Conservation (phyloP, 2,888 invertebrate species). For the Cepaea hortensis region DNA sequence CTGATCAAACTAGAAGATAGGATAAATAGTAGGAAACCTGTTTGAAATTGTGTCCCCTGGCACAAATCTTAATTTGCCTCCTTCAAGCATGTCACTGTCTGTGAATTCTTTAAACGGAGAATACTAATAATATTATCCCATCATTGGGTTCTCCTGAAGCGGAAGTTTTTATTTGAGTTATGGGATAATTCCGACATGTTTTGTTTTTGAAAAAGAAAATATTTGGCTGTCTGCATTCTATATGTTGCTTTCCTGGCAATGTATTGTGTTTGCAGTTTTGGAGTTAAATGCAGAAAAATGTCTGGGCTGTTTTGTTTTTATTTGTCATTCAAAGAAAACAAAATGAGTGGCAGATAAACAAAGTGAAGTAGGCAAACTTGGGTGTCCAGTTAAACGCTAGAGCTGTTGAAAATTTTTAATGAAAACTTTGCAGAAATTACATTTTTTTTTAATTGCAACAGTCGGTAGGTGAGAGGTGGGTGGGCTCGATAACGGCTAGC, state of each 20-base stretch:
- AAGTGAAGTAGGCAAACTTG: background rate
- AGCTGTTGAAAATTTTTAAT: background rate
- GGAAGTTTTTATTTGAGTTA: background rate
- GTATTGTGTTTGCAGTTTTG: background rate
- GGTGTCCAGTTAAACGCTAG: background rate
- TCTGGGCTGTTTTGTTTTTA: background rate
- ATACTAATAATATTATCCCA: slow-evolving; percentile 5
- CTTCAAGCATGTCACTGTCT: slow-evolving; percentile 2
- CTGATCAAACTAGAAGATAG: slow-evolving; percentile 13
- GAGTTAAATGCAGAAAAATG: background rate
- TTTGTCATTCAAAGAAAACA: background rate
- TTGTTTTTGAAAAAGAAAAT: background rate
- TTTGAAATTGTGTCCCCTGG: slow-evolving; percentile 29
- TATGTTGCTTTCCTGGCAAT: background rate
- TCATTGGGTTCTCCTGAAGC: background rate
- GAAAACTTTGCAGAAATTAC: background rate
- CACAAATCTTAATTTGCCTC: slow-evolving; percentile 25
- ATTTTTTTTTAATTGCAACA: background rate
- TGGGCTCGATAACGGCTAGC: too few species aligned
- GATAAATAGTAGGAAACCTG: slow-evolving; percentile 17
- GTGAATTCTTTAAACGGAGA: background rate
- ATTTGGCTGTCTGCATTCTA: background rate
- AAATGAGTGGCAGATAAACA: background rate
- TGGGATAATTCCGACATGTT: background rate
- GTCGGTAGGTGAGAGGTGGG: too few species aligned